These are phyloP conservation scores for Rhodeus uyekii DNA, from an alignment of 2,797 vertebrate species.

Conservation along the genomic window DNA sequence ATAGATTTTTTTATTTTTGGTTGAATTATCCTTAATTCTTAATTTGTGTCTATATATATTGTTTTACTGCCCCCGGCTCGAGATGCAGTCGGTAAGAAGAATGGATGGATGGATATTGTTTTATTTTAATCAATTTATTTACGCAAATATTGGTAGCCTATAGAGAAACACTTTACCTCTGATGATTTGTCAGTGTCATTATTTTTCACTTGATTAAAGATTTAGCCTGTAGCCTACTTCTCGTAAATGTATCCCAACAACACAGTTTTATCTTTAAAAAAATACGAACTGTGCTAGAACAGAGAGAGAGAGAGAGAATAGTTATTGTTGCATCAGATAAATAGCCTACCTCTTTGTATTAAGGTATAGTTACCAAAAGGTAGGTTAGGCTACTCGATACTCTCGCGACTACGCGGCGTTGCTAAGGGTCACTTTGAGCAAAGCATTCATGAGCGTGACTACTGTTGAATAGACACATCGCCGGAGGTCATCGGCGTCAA, in stretches of 20 bases:
- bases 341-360: background rate
- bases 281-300: background rate
- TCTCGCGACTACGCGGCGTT: background rate
- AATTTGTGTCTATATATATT: too few relatives aligned
- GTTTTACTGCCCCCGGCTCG: too few relatives aligned
- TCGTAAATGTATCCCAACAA: background rate
- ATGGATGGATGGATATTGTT: background rate
- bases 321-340: background rate
- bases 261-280: background rate
- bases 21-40: background rate
- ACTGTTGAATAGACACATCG: constrained; percentile 39
- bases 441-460: constrained; percentile 12
- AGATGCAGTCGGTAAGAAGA: too few relatives aligned
- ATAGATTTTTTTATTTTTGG: too few relatives aligned
- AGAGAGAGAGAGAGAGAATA: too few relatives aligned
- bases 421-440: constrained; percentile 5
- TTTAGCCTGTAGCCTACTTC: background rate
- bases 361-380: background rate
- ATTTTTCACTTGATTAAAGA: background rate
- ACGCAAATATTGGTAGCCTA: background rate
- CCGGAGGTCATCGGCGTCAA: constrained; percentile 41
- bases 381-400: background rate
- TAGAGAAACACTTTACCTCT: background rate
- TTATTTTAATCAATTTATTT: background rate
- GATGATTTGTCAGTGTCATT: background rate